Base-by-base conservation (phyloP, 2,113 vertebrate genomes). In the Astur gentilis region DNA sequence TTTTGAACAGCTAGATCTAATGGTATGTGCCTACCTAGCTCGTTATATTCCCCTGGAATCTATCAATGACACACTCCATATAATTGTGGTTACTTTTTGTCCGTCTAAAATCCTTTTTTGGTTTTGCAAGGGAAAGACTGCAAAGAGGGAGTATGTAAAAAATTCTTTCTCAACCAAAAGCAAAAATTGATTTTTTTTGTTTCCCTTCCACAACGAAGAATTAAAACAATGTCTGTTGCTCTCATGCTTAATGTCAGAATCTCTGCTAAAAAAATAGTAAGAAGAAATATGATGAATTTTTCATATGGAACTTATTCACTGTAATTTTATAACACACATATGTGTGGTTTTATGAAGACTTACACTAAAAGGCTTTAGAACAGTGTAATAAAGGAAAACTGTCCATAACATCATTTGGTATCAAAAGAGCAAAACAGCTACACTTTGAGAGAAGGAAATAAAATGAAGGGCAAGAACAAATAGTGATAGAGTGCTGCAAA, bases 41-140 rank as follows among this genome's bases (percentile, higher is more conserved):
- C 90, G 31, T 94, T 88, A 84, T 83, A 96, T 91, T 94, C 87
- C 84, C 75, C 50, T 96, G 95, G 95, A 93, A 96, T 95, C 94
- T 96, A 95, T 97, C 96, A 97, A 38, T 96, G 91, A 96, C 91
- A 97, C 87, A 93, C 82, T 93, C 82, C 64, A 79, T 97, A 91
- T 96, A 96, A 97, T 86, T 97, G 95, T 96, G 96, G 94, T 97
- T 95, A 62, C 55, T 83, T 87, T 97, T 85, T 96, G 66, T 90
- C 85, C 1, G 1, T 86, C 62, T 92, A 70, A 95, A 93, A 93
- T 83, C 75, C 83, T 93, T 97, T 94, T 91, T 93, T 94, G 93
- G 87, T 96, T 96, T 96, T 95, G 67, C 47, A 96, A 91, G 50
- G 23, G n/a, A 84, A 42, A 91, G 58, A 58, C 45, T 86, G 91